These are phyloP conservation scores for Paramisgurnus dabryanus DNA, from an alignment of 2,113 vertebrate species.

Conservation along the genomic window DNA sequence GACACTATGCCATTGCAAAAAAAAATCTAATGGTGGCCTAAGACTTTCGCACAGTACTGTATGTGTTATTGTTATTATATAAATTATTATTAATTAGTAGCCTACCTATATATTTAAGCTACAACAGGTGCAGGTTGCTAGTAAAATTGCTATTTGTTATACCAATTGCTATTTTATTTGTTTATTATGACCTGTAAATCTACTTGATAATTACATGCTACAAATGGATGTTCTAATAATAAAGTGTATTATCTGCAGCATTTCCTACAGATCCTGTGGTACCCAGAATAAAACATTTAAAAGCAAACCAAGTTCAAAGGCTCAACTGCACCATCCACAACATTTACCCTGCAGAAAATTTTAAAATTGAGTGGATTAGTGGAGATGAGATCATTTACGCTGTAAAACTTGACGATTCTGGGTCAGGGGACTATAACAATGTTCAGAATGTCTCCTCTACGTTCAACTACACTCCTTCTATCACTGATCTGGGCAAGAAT, in stretches of 20 bases:
- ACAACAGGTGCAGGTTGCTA: no score
- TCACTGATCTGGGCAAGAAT: constrained; percentile 15
- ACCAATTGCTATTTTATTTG: no score
- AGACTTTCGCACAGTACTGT: no score
- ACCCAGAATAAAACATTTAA: neutral
- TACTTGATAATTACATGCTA: neutral
- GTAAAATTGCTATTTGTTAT: no score
- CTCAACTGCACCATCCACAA: constrained; percentile 36
- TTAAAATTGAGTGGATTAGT: constrained; percentile 40
- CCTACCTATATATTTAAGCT: no score
- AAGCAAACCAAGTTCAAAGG: neutral
- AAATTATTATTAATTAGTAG: no score
- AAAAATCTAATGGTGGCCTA: no score
- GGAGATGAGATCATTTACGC: neutral
- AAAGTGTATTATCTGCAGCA: constrained; percentile 35
- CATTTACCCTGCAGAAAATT: neutral
- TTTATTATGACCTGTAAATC: no score
- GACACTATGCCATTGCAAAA: no score
- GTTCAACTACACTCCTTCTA: constrained; percentile 21
- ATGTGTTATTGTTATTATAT: no score
- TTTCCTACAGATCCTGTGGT: constrained; percentile 44
- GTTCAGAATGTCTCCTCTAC: neutral
- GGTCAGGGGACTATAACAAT: no score
- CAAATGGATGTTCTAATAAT: neutral
- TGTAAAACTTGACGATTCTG: accelerated